phyloP scores from a whole-genome alignment of 1,140 invertebrate genomes.

The Zaprionus lachaisei region DNA sequence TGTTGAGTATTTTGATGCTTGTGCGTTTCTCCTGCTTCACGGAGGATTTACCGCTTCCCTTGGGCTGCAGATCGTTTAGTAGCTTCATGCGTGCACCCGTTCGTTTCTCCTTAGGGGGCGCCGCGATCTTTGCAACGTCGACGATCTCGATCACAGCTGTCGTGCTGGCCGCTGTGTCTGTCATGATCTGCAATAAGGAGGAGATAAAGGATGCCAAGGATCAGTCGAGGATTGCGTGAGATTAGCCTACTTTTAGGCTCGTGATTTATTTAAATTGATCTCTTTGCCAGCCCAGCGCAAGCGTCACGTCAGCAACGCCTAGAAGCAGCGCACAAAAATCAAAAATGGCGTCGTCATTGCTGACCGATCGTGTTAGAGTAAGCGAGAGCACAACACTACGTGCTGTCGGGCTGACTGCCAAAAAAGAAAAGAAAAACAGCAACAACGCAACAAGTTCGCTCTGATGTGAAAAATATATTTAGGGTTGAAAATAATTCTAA shows the following conservation, averaged over 20 bases:
- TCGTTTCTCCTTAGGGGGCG: constrained; percentile 49
- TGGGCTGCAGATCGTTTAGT: constrained; percentile 52
- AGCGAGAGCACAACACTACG: constrained; percentile 57
- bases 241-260: constrained; percentile 76
- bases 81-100: constrained; percentile 59
- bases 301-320: constrained; percentile 80
- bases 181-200: background rate
- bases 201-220: constrained; percentile 46
- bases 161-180: background rate
- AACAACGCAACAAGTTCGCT: constrained; percentile 63
- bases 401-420: constrained; percentile 28
- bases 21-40: constrained; percentile 53
- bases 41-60: constrained; percentile 1
- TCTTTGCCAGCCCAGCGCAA: constrained; percentile 49
- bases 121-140: constrained; percentile 42
- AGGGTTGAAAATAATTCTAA: constrained; percentile 74
- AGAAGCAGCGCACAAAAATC: constrained; percentile 66
- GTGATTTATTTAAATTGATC: constrained; percentile 57
- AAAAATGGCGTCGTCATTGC: constrained; percentile 62
- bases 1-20: constrained; percentile 76
- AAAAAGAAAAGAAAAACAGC: constrained; percentile 21
- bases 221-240: constrained; percentile 12
- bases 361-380: constrained; percentile 42
- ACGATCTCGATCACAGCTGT: constrained; percentile 53
- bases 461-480: constrained; percentile 61